Percentiles rank a stretch among this genome's conserved stretches.
These are phyloP conservation scores for Lordiphosa mommai DNA, from an alignment of 1,140 invertebrate species.

Conservation along the genomic window DNA sequence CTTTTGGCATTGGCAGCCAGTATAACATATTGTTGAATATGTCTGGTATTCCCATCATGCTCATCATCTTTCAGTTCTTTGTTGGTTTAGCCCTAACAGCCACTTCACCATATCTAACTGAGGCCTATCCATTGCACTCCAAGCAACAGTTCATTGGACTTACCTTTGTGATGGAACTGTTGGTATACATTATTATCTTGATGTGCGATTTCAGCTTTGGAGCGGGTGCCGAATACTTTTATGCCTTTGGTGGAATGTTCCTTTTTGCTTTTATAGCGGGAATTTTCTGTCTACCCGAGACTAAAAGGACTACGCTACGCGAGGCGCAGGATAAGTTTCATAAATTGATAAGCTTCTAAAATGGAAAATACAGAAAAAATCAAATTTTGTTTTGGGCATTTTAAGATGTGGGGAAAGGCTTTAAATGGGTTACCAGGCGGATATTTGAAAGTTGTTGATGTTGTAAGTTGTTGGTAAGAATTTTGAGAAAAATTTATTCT, in stretches of 20 bases:
- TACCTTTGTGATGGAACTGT: conserved; percentile 48
- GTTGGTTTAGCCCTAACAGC: conserved; percentile 37
- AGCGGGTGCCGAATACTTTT: conserved; percentile 27
- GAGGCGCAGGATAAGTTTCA: conserved; percentile 53
- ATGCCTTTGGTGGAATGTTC: conserved; percentile 35
- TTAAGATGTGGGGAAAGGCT: no score
- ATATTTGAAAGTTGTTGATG: no score
- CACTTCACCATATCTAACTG: conserved; percentile 38
- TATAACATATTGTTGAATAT: background rate
- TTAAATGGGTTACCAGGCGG: no score
- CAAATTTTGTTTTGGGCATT: no score
- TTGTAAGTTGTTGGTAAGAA: no score
- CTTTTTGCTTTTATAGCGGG: conserved; percentile 27
- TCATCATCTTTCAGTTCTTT: conserved; percentile 32
- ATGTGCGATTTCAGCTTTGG: background rate
- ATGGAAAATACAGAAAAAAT: no score
- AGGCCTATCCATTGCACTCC: conserved; percentile 47
- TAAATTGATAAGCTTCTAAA: no score
- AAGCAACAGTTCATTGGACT: conserved; percentile 47
- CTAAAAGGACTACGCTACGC: conserved; percentile 36
- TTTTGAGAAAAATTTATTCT: no score
- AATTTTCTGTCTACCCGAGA: conserved; percentile 53
- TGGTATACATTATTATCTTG: conserved; percentile 38
- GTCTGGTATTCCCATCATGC: background rate
- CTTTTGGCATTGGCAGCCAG: conserved; percentile 24